Base-by-base conservation (phyloP, 2,888 invertebrate genomes). In the Embidobia sp. region DNA sequence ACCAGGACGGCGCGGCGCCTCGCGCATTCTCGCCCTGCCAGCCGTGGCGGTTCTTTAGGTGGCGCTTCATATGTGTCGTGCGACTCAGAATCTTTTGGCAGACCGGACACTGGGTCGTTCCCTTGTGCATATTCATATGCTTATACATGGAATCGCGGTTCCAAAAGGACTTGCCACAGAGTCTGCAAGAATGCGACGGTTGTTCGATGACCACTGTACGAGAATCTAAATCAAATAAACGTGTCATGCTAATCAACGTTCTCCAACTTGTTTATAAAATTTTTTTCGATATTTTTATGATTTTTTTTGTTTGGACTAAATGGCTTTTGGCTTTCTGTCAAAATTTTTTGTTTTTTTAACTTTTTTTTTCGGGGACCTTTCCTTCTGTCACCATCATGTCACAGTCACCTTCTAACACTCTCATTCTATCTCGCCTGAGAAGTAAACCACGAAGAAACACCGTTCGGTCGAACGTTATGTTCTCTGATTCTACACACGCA, bases 51-150 rank as follows among this genome's bases (percentile, higher is more conserved):
- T 89, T 89, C 84, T 86, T 89, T 83, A 89, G 85, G 80, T 89
- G 89, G 66, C 89, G 88, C 83, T 89, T 89, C 89, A 89, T 89
- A 83, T 89, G 89, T 79, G 89, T 89, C 75, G 89, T 89, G 82
- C 91, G 90, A 82, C 90, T 90, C 80, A 91, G 86, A 75, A 91
- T 90, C 83, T 90, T 90, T 80, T 90, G 88, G 83, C 91, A 91
- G 73, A 91, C 87, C 61, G 88, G 88, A 82, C 91, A 91, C 83
- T 90, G 90, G 69, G 91, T 91, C 79, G 89, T 90, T 42, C 91
- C 91, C 79, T 89, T 88, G 85, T 91, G 91, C 84, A 90, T 89
- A 79, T 91, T 90, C 88, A 90, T 90, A 86, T 91, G 91, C 83
- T 90, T 90, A 85, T 90, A 90, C 86, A 91, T 88, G 84, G 90